phyloP scores from a whole-genome alignment of 2,113 vertebrate genomes.

The Crotalus tigris region DNA sequence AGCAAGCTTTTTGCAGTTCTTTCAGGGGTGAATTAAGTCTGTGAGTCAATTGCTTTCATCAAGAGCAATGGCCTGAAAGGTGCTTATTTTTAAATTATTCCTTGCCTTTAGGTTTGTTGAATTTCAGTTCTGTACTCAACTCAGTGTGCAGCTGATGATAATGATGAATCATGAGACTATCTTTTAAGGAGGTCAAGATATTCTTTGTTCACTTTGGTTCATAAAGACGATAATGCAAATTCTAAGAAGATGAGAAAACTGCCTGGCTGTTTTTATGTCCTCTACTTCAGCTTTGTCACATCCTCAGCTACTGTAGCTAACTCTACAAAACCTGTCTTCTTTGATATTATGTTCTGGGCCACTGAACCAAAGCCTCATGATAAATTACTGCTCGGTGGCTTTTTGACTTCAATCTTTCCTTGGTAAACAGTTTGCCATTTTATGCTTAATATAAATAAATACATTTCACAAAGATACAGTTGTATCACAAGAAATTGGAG shows the following conservation, averaged over 20 bases:
- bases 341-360: conserved; percentile 39
- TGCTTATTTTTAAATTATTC: background rate
- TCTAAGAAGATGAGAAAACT: background rate
- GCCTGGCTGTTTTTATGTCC: background rate
- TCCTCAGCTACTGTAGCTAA: conserved; percentile 19
- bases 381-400: conserved; percentile 52
- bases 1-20: background rate
- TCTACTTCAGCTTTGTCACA: conserved; percentile 21
- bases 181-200: background rate
- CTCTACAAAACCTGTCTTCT: conserved; percentile 24
- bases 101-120: background rate
- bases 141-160: background rate
- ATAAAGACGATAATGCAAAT: background rate
- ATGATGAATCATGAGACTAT: background rate
- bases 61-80: background rate
- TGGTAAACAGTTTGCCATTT: conserved; percentile 53
- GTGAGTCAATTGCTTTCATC: background rate
- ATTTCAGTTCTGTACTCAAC: background rate
- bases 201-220: background rate
- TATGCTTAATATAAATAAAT: conserved; percentile 49
- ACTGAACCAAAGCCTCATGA: conserved; percentile 47
- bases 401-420: conserved; percentile 49
- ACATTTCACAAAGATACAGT: conserved; percentile 28
- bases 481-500: background rate
- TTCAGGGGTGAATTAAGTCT: background rate